Percentiles rank a stretch among this genome's conserved stretches.
These are phyloP conservation scores for Liparis tanakae DNA, from an alignment of 2,797 vertebrate species.

Conservation along the genomic window DNA sequence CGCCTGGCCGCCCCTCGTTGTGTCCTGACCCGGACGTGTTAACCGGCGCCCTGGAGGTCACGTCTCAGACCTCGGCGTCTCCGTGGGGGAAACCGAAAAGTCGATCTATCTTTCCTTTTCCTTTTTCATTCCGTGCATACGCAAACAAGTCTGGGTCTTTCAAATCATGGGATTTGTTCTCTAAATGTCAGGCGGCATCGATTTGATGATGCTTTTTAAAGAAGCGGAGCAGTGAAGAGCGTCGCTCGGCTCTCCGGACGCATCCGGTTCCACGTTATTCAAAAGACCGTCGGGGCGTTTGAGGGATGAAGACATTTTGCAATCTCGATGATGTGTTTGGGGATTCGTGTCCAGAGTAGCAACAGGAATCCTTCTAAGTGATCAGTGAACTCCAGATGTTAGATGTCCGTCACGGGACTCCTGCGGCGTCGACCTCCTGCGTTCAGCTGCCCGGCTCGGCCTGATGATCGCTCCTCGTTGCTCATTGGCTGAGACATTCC, in stretches of 20 bases:
- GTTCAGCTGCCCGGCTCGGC: slow-evolving; percentile 13
- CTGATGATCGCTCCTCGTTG: slow-evolving; percentile 40
- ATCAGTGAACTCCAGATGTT: background rate
- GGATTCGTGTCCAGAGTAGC: background rate
- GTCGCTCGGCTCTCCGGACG: background rate
- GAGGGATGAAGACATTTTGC: background rate
- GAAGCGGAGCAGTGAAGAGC: background rate
- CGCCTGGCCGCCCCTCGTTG: slow-evolving; percentile 8
- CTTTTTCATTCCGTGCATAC: background rate
- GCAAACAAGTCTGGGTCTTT: background rate
- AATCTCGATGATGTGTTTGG: background rate
- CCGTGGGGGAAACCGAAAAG: background rate
- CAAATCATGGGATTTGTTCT: background rate
- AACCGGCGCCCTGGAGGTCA: slow-evolving; percentile 14
- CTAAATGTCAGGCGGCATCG: background rate
- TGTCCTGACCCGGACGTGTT: slow-evolving; percentile 28
- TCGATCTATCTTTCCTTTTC: background rate
- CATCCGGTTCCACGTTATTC: background rate
- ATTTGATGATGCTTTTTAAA: background rate
- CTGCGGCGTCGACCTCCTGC: background rate
- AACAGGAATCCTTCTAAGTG: background rate
- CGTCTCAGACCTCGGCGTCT: background rate
- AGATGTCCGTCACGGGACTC: slow-evolving; percentile 6
- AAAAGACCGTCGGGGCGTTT: background rate
- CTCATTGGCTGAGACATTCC: slow-evolving; percentile 40